Base-by-base conservation (phyloP, 1,140 invertebrate genomes). In the Drosophila kikkawai region DNA sequence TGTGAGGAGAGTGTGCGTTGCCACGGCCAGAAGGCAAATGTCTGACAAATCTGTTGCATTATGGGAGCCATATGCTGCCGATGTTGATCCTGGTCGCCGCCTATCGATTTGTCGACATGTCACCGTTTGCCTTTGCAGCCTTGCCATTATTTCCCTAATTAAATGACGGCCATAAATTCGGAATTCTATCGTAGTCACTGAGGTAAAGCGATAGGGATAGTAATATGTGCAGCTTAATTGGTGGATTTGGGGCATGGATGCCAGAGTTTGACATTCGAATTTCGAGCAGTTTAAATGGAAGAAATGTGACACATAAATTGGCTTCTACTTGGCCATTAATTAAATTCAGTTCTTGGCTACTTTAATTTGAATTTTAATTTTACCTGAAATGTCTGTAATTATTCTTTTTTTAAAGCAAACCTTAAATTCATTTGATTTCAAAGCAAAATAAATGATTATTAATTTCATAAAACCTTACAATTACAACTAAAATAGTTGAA, bases 11-110 rank as follows among this genome's bases (percentile, higher is more conserved):
- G 75, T 47, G 55, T 59, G 22, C 19, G 48, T 37, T 59, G 32
- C 56, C 47, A 61, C 47, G 70, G 68, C 65, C 66, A 68, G 53
- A 41, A 73, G 71, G 82, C 75, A 84, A 88, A 90, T 81, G 79
- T 79, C 63, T 75, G 80, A 84, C 78, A 88, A 88, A 88, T 90
- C 74, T 88, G 85, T 81, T 90, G 85, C 85, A 90, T 90, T 88
- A 75, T 74, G 63, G 60, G 37, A 65, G 56, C 69, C 37, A 80
- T 78, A 74, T 80, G 67, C 65, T 67, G 64, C 47, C 47, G 26
- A 65, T 78, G 79, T 37, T 7, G 63, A 76, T 76, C 63, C 74
- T 44, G 22, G 42, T 60, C 48, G 45, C 84, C 61, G 45, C 84
- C 61, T 47, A 75, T 81, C 68, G 69, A 81, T 84, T 84, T 79